Percentiles rank a stretch among this genome's conserved stretches.
Evolutionary conservation across 2,113 vertebrate genomes (phyloP).

Genomic region (Barnardius zonarius): DNA sequence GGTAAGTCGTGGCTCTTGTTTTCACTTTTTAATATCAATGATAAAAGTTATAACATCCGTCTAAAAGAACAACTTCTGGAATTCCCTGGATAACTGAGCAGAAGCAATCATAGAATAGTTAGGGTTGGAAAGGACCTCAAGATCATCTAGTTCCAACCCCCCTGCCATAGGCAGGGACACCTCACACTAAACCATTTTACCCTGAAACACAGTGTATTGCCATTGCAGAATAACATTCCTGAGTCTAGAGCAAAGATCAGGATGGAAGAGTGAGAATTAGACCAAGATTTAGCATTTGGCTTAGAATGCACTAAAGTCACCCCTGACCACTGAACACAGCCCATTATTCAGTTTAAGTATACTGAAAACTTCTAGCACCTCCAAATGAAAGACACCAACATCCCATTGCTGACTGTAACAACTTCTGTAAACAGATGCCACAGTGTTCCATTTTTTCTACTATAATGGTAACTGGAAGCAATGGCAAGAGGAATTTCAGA

Average conservation of each 20-base stretch:
- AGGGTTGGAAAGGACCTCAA: too few relatives aligned
- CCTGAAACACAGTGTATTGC: neutral
- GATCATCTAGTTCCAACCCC: too few relatives aligned
- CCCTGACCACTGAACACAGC: neutral
- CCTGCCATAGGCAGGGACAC: too few relatives aligned
- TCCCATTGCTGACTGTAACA: neutral
- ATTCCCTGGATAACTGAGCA: neutral
- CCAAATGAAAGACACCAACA: neutral
- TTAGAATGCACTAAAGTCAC: neutral
- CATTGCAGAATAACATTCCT: neutral
- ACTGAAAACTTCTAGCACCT: neutral
- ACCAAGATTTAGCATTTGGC: neutral
- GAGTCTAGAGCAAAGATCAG: accelerated
- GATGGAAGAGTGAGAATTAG: neutral
- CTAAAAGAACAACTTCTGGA: neutral
- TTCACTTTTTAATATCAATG: neutral
- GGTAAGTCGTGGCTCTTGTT: constrained; percentile 75
- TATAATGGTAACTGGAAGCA: neutral
- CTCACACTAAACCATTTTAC: neutral
- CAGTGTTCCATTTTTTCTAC: neutral
- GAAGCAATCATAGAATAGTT: neutral
- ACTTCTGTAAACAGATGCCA: neutral
- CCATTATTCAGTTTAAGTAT: neutral
- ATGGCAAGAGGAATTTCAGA: neutral
- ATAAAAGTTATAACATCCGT: neutral